Conservation (phyloP, 92 coral and sea anemone genomes). For the Parazoanthus swiftii region DNA sequence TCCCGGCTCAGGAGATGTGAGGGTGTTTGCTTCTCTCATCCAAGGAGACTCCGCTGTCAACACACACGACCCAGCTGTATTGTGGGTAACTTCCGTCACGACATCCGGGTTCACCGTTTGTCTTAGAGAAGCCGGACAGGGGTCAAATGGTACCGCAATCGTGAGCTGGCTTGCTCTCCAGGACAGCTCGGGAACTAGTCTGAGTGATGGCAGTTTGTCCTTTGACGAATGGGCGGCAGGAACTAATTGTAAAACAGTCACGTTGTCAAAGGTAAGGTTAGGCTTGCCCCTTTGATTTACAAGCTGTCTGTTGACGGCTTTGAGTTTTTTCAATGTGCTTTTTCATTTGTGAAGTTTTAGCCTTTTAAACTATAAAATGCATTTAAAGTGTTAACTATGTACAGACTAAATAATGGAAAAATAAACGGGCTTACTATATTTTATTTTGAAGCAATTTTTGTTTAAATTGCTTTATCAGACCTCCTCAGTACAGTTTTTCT, state of each 20-base stretch:
- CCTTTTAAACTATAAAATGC: too few species aligned
- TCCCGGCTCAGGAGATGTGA: slow-evolving; percentile 38
- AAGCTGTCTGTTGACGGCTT: too few species aligned
- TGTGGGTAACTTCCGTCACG: slow-evolving; percentile 55
- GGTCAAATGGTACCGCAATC: slow-evolving; percentile 32
- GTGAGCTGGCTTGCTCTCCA: slow-evolving; percentile 55
- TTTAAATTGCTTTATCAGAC: too few species aligned
- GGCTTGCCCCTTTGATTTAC: too few species aligned
- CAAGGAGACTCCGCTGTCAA: slow-evolving; percentile 39
- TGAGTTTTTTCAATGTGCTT: too few species aligned
- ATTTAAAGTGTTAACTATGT: too few species aligned
- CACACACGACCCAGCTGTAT: slow-evolving; percentile 52
- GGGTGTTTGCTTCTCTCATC: slow-evolving; percentile 43
- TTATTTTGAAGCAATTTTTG: too few species aligned
- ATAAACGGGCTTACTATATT: too few species aligned
- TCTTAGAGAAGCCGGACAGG: slow-evolving; percentile 50
- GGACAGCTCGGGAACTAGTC: slow-evolving; percentile 28
- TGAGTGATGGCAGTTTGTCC: slow-evolving; percentile 21
- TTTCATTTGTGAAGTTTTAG: too few species aligned
- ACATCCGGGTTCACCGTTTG: slow-evolving; percentile 52
- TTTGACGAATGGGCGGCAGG: slow-evolving; percentile 36
- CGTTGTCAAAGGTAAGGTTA: slow-evolving; percentile 3
- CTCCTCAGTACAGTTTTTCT: neutral
- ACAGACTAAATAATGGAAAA: too few species aligned
- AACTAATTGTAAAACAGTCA: slow-evolving; percentile 1